Evolutionary conservation across 2,113 vertebrate species (phyloP), one percentile per base, ranked within the genome.

Genomic region (Tenebrosternarchus preto): DNA sequence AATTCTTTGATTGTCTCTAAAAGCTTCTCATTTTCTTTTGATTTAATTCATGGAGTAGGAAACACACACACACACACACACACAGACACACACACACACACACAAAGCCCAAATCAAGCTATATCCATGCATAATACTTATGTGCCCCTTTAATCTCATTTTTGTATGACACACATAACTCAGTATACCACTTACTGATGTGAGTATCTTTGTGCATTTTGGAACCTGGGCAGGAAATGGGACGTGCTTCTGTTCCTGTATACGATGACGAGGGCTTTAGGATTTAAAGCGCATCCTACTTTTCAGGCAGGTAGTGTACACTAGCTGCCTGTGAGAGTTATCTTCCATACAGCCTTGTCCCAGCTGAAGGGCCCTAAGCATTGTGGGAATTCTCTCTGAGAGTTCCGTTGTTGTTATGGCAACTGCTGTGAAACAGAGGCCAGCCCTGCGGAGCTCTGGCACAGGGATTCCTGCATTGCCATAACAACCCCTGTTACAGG

Each of bases 371-470:
- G 81, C 63, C 68, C 50, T 61, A 69, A 71, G 56, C 80, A 80
- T 77, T 72, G 80, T 82, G 73, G 81, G 83, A 50, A 82, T 86
- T 84, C 71, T 81, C 69, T 76, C 57, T 19, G 72, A 76, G 79
- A 82, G 83, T 82, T 84, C 84, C 71, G 78, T 25, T 67, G 84
- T 85, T 84, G 86, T 87, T 83, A 87, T 87, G 86, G 84, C 72
- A 82, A 86, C 85, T n/a, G 17, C 69, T 76, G 73, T 64, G 76
- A 79, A 77, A 83, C 82, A 87, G 78, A 84, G 81, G 81, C 76
- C 61, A 39, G 56, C 70, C 61, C 81, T 80, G 76, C 73, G 39
- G 81, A 75, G 78, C 81, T 86, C 80, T 64, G 77, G 82, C 82
- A 81, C 73, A 82, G 78, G 69, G 76, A 78, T 81, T 67, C 84